phyloP scores from a whole-genome alignment of 2,113 vertebrate species.

The Oncorhynchus gorbuscha region DNA sequence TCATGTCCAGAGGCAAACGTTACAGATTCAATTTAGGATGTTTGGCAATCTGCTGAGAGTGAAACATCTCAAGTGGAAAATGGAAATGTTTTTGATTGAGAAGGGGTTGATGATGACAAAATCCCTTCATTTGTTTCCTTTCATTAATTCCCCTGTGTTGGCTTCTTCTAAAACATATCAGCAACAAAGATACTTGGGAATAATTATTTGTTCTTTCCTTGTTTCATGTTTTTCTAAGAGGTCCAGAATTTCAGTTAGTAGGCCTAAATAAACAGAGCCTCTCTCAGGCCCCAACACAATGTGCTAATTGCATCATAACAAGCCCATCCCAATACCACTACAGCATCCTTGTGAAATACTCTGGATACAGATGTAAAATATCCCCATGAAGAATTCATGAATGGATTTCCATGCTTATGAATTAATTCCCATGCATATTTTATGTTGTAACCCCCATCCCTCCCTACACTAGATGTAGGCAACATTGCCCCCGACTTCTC shows the following conservation, averaged over 20 bases:
- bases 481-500: neutral
- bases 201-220: too few species aligned
- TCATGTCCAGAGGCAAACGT: constrained; percentile 50
- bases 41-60: constrained; percentile 54
- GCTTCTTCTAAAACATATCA: too few species aligned
- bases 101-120: constrained; percentile 44
- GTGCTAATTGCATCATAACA: neutral
- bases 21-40: constrained; percentile 60
- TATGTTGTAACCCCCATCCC: neutral
- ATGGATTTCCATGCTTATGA: constrained; percentile 5
- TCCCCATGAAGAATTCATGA: neutral
- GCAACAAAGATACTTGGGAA: too few species aligned
- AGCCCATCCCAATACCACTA: neutral
- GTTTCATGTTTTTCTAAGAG: neutral
- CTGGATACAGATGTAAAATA: neutral
- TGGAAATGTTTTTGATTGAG: constrained; percentile 36
- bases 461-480: neutral
- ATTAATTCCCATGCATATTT: neutral
- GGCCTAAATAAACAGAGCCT: neutral
- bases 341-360: neutral
- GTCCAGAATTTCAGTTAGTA: neutral
- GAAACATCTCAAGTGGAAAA: constrained; percentile 61
- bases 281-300: too few species aligned
- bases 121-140: constrained; percentile 21
- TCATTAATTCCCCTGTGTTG: too few species aligned